phyloP scores from a whole-genome alignment of 2,113 vertebrate species.

The Leptocoma aspasia region DNA sequence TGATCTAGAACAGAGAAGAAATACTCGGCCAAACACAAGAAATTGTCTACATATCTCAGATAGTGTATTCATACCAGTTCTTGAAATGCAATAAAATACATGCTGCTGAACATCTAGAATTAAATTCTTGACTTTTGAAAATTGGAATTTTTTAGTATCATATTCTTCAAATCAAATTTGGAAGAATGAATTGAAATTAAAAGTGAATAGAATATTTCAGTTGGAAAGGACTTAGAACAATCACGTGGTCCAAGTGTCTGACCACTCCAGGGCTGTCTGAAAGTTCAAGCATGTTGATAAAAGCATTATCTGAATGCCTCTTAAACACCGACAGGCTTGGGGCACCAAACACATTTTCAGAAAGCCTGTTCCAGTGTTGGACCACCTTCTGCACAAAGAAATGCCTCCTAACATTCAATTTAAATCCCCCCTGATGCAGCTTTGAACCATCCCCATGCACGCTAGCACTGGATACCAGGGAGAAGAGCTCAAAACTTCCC shows the following conservation, averaged over 20 bases:
- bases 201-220: not conserved
- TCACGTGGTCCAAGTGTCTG: not conserved
- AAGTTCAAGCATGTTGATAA: not conserved
- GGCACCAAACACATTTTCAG: not conserved
- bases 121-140: not conserved
- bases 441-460: not conserved
- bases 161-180: not conserved
- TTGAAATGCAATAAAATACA: not conserved
- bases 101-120: not conserved
- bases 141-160: not conserved
- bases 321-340: not conserved
- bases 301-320: not conserved
- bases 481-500: not conserved
- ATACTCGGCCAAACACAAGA: not conserved
- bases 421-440: fast-evolving
- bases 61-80: not conserved
- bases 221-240: not conserved
- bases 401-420: not conserved
- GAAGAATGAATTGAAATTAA: not conserved
- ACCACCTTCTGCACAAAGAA: not conserved
- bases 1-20: not conserved
- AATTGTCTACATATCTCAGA: not conserved
- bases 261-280: not conserved
- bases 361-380: not conserved
- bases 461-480: no score